phyloP scores from a whole-genome alignment of 1,140 invertebrate genomes.

The Phocides pigmalion region DNA sequence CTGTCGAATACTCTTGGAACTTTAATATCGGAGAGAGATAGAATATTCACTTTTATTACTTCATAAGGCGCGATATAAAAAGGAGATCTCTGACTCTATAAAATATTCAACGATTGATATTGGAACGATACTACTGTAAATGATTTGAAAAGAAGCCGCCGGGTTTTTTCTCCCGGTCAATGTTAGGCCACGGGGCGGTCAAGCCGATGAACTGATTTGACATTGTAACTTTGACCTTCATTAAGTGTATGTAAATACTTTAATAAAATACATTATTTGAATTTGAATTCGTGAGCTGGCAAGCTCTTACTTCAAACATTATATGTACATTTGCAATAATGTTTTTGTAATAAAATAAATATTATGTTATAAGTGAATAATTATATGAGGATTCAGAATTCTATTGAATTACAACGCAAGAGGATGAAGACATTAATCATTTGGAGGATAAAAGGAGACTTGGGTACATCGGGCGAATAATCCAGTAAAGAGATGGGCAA shows the following conservation, averaged over 20 bases:
- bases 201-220: too few relatives aligned
- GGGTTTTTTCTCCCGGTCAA: too few relatives aligned
- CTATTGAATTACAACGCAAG: background rate
- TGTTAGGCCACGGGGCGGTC: too few relatives aligned
- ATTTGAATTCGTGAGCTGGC: too few relatives aligned
- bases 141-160: too few relatives aligned
- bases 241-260: too few relatives aligned
- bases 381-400: background rate
- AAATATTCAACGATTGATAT: background rate
- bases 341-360: too few relatives aligned
- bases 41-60: slow-evolving; percentile 10
- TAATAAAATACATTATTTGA: too few relatives aligned
- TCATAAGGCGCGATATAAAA: slow-evolving; percentile 7
- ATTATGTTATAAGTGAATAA: background rate
- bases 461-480: background rate
- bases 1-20: background rate
- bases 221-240: too few relatives aligned
- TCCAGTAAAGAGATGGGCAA: background rate
- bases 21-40: background rate
- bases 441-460: background rate
- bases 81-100: background rate
- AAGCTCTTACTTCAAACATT: too few relatives aligned
- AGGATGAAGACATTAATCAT: background rate
- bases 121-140: background rate
- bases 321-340: too few relatives aligned